Percentiles rank a stretch among this genome's conserved stretches.
Conservation (phyloP, 2,797 vertebrate genomes). For the Catamblyrhynchus diadema region DNA sequence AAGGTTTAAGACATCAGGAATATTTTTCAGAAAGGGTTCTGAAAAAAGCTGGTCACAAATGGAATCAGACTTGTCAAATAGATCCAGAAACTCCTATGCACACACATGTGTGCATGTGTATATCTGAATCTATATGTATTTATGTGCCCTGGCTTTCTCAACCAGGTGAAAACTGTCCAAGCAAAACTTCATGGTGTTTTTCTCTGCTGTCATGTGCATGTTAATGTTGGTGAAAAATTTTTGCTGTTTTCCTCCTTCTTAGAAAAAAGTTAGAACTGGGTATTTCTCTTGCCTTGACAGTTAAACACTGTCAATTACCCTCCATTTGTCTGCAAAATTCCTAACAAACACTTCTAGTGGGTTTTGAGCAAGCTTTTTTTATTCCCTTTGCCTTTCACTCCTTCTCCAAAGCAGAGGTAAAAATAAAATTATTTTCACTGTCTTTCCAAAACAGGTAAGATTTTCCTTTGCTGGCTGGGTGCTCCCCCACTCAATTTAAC, state of each 20-base stretch:
- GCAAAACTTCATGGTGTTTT: conserved; percentile 5
- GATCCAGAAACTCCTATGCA: background rate
- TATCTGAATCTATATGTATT: background rate
- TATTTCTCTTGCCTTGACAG: background rate
- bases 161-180: conserved; percentile 18
- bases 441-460: conserved; percentile 50
- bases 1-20: background rate
- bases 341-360: background rate
- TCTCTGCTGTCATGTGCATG: background rate
- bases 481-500: conserved; percentile 9
- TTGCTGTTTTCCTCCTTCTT: background rate
- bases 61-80: background rate
- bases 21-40: background rate
- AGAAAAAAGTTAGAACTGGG: background rate
- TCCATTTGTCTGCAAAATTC: background rate
- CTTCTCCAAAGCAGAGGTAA: conserved; percentile 14
- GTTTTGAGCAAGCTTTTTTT: background rate
- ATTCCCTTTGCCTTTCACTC: background rate
- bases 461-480: conserved; percentile 28
- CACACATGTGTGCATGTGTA: background rate
- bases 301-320: background rate
- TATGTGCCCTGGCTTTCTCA: background rate
- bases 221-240: background rate
- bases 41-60: background rate
- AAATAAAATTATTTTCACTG: conserved; percentile 42